phyloP scores from a whole-genome alignment of 2,888 invertebrate genomes.

The Hedya salicella region DNA sequence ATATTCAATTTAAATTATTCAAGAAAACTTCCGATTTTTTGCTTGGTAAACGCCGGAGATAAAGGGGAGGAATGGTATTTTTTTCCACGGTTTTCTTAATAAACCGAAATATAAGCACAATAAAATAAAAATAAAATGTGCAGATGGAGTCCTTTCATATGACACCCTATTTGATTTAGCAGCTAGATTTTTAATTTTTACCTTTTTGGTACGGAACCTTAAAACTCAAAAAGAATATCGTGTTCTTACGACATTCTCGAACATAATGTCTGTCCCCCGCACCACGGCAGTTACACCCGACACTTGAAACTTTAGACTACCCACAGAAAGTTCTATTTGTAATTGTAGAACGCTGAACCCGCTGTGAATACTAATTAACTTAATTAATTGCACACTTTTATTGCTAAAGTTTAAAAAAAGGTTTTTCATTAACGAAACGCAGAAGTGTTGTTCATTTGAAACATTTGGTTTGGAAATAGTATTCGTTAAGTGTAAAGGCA shows the following conservation, averaged over 20 bases:
- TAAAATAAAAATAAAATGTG: no score
- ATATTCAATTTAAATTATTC: no score
- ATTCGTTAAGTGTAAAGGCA: neutral
- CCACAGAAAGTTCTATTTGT: slow-evolving; percentile 30
- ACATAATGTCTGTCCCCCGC: neutral
- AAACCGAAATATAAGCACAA: no score
- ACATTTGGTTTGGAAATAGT: no score
- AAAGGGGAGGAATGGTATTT: no score
- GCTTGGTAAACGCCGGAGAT: no score
- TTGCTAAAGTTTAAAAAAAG: slow-evolving; percentile 19
- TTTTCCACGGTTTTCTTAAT: no score
- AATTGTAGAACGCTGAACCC: slow-evolving; percentile 23
- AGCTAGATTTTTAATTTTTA: no score
- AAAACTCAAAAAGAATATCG: neutral
- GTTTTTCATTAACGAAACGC: slow-evolving; percentile 1
- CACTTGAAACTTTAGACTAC: slow-evolving; percentile 29
- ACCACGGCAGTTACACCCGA: slow-evolving; percentile 11
- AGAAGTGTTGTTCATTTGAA: neutral
- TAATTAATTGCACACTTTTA: slow-evolving; percentile 26
- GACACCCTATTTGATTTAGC: no score
- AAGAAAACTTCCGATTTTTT: no score
- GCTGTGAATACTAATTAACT: slow-evolving; percentile 30
- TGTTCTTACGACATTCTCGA: neutral
- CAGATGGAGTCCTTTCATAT: no score
- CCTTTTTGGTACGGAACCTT: no score